These are phyloP conservation scores for Ataeniobius toweri DNA, from an alignment of 2,797 vertebrate genomes.

Conservation along the genomic window DNA sequence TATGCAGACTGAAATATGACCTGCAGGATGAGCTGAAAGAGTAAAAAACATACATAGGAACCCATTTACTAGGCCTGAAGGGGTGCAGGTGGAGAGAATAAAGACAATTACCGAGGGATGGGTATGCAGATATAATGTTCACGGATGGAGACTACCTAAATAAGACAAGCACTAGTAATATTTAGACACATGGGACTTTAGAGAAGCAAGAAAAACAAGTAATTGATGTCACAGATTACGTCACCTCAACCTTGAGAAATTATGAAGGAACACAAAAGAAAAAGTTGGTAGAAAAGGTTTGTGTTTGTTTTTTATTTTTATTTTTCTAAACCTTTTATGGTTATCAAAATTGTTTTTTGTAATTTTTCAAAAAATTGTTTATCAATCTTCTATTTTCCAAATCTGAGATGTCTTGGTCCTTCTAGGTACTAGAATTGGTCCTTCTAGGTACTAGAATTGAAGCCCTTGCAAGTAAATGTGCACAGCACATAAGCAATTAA, in stretches of 20 bases:
- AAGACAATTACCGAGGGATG: not conserved
- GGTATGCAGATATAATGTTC: not conserved
- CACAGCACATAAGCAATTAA: too few relatives aligned
- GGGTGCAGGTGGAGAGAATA: not conserved
- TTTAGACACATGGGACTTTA: not conserved
- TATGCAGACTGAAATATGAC: not conserved
- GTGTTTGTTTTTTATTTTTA: not conserved
- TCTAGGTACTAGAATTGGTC: too few relatives aligned
- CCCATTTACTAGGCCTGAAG: not conserved
- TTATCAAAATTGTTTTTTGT: too few relatives aligned
- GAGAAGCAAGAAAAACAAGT: not conserved
- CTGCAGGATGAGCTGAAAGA: too few relatives aligned
- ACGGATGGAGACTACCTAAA: not conserved
- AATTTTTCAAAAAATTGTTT: too few relatives aligned
- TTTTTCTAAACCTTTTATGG: not conserved
- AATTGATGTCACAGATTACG: not conserved
- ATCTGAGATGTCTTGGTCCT: too few relatives aligned
- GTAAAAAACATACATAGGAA: not conserved
- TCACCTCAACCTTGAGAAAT: not conserved
- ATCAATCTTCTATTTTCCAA: too few relatives aligned
- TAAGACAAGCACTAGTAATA: not conserved
- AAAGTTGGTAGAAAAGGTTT: not conserved
- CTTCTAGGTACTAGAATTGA: too few relatives aligned
- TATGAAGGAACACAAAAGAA: not conserved
- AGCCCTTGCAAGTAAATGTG: too few relatives aligned